These are phyloP conservation scores for Gouania willdenowi DNA, from an alignment of 2,797 vertebrate species.

Conservation along the genomic window DNA sequence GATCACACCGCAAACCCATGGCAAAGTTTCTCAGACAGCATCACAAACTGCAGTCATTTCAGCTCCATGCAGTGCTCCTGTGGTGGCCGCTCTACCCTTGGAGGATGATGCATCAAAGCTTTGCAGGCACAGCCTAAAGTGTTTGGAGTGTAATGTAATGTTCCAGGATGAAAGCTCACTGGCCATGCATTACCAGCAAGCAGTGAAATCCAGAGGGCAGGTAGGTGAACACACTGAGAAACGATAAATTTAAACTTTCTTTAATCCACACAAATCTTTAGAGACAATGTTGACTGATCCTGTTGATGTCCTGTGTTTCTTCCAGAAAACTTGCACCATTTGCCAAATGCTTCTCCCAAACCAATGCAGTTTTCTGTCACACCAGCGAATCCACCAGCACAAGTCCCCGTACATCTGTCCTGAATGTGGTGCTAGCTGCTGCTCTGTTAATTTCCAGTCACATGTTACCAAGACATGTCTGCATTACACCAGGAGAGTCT, in stretches of 20 bases:
- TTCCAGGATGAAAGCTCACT: constrained; percentile 90
- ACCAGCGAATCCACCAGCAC: constrained; percentile 98
- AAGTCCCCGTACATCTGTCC: constrained; percentile 98
- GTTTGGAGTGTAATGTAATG: constrained; percentile 89
- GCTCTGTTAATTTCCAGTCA: constrained; percentile 95
- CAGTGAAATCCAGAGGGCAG: constrained; percentile 84
- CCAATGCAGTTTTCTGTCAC: constrained; percentile 94
- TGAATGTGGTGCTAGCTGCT: constrained; percentile 94
- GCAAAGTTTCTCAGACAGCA: constrained; percentile 68
- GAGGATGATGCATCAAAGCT: constrained; percentile 88
- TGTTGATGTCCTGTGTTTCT: constrained; percentile 35
- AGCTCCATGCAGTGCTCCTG: constrained; percentile 78
- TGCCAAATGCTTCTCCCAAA: constrained; percentile 99
- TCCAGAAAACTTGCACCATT: constrained; percentile 91
- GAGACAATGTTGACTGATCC: neutral
- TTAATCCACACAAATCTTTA: too few relatives aligned
- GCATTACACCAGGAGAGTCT: constrained; percentile 94
- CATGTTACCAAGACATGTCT: constrained; percentile 97
- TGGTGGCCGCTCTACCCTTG: constrained; percentile 88
- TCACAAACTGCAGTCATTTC: constrained; percentile 81
- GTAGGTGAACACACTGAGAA: constrained; percentile 62
- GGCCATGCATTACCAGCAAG: constrained; percentile 92
- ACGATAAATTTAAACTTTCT: neutral
- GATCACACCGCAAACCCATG: constrained; percentile 40
- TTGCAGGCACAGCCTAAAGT: constrained; percentile 86